These are phyloP conservation scores for Iguana delicatissima DNA, from an alignment of 2,797 vertebrate species.

Conservation along the genomic window DNA sequence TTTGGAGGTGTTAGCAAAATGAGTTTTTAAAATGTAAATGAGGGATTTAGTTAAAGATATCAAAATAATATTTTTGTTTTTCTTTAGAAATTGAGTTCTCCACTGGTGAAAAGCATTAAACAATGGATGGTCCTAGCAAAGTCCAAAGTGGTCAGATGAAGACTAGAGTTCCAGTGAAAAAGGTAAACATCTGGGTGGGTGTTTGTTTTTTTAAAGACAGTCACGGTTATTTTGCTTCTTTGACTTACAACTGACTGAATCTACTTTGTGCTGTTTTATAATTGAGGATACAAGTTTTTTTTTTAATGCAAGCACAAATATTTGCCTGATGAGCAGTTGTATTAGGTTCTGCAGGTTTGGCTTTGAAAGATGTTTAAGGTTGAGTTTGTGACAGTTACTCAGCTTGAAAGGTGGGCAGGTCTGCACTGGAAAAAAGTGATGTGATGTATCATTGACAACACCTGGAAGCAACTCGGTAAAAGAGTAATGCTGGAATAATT, in stretches of 20 bases:
- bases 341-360: neutral
- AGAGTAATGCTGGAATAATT: neutral
- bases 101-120: constrained; percentile 51
- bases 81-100: constrained; percentile 75
- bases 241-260: neutral
- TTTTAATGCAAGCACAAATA: neutral
- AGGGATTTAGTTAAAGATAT: constrained; percentile 27
- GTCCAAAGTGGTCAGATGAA: constrained; percentile 84
- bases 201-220: neutral
- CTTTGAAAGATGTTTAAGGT: neutral
- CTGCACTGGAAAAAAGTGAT: neutral
- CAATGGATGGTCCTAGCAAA: constrained; percentile 87
- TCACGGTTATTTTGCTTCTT: fast-evolving
- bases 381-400: neutral
- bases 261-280: neutral
- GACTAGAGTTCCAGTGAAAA: constrained; percentile 85
- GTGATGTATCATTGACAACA: neutral
- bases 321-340: neutral
- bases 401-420: neutral
- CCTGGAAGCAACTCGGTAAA: neutral
- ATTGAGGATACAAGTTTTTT: neutral
- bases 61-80: constrained; percentile 43
- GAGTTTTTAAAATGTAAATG: neutral
- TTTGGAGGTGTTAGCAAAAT: neutral
- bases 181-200: constrained; percentile 78